A percentile compares a stretch with the other conserved stretches of the same genome.
phyloP scores from a whole-genome alignment of 1,140 invertebrate species.

The Drosophila quadrilineata region DNA sequence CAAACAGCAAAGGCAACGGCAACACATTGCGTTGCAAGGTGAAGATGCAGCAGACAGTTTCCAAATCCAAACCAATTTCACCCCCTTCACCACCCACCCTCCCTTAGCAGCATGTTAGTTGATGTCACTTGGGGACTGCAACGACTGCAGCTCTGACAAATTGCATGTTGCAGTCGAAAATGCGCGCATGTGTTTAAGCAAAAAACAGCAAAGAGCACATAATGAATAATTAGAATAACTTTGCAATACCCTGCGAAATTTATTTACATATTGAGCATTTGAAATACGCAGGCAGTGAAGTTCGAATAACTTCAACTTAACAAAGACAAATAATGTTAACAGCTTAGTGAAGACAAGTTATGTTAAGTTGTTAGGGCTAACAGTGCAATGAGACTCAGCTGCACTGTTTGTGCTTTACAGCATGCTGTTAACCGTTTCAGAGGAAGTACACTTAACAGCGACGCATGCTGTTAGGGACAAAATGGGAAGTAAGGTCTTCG shows the following conservation, averaged over 20 bases:
- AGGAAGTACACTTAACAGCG: too few species aligned
- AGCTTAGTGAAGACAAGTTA: too few species aligned
- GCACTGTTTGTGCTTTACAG: too few species aligned
- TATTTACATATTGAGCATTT: not conserved
- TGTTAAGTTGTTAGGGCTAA: too few species aligned
- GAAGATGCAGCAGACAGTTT: conserved; percentile 55
- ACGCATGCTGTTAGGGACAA: too few species aligned
- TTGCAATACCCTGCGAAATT: conserved; percentile 15
- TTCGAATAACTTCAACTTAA: too few species aligned
- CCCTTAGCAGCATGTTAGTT: too few species aligned
- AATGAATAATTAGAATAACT: not conserved
- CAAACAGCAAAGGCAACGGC: conserved; percentile 58
- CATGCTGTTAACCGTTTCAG: too few species aligned
- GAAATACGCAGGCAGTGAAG: too few species aligned
- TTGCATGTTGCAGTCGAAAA: conserved; percentile 55
- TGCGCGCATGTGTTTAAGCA: conserved; percentile 45
- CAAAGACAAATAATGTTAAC: not conserved
- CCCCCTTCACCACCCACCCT: not conserved
- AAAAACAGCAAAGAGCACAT: conserved; percentile 9
- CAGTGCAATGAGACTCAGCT: too few species aligned
- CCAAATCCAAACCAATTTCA: conserved; percentile 11
- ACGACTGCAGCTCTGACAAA: conserved; percentile 41
- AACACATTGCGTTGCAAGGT: conserved; percentile 49
- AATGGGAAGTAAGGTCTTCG: too few species aligned
- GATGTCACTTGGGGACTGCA: not conserved